Percentiles rank a stretch among this genome's conserved stretches.
Evolutionary conservation across 64 coral and sea anemone genomes (phyloP).

Genomic region (Exaiptasia diaphana): DNA sequence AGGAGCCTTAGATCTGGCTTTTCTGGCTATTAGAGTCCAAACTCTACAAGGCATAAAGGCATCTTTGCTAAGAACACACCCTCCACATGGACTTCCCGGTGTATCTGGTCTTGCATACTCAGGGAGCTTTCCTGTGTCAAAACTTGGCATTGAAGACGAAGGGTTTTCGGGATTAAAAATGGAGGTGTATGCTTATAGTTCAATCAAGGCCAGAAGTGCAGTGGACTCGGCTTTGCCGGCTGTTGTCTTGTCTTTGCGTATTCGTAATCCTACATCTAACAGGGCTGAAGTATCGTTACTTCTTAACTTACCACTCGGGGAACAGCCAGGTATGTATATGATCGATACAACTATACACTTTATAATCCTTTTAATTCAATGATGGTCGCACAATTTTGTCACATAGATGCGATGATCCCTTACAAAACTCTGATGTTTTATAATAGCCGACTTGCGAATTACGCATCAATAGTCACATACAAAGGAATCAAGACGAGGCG

Average conservation of each 20-base stretch:
- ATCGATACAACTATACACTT: too few relatives aligned
- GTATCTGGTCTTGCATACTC: conserved; percentile 73
- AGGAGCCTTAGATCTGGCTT: conserved; percentile 64
- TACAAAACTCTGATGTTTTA: too few relatives aligned
- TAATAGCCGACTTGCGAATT: too few relatives aligned
- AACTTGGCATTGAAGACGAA: conserved; percentile 54
- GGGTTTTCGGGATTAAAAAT: conserved; percentile 69
- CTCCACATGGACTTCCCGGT: conserved; percentile 60
- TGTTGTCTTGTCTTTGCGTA: conserved; percentile 59
- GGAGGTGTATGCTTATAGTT: conserved; percentile 64
- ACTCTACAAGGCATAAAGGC: conserved; percentile 47
- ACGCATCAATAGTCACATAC: too few relatives aligned
- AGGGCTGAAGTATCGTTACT: conserved; percentile 64
- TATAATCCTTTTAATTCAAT: too few relatives aligned
- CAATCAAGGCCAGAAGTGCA: conserved; percentile 51
- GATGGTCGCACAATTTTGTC: too few relatives aligned
- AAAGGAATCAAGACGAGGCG: too few relatives aligned
- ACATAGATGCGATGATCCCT: too few relatives aligned
- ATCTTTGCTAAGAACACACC: conserved; percentile 74
- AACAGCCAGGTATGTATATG: conserved; percentile 78
- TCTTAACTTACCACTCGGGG: conserved; percentile 71
- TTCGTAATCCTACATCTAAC: conserved; percentile 60
- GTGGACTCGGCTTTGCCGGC: conserved; percentile 63
- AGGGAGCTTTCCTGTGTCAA: conserved; percentile 73
- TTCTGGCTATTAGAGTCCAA: conserved; percentile 59